These are phyloP conservation scores for Phyllotis vaccarum DNA, from an alignment of 2,797 vertebrate genomes.

Conservation along the genomic window DNA sequence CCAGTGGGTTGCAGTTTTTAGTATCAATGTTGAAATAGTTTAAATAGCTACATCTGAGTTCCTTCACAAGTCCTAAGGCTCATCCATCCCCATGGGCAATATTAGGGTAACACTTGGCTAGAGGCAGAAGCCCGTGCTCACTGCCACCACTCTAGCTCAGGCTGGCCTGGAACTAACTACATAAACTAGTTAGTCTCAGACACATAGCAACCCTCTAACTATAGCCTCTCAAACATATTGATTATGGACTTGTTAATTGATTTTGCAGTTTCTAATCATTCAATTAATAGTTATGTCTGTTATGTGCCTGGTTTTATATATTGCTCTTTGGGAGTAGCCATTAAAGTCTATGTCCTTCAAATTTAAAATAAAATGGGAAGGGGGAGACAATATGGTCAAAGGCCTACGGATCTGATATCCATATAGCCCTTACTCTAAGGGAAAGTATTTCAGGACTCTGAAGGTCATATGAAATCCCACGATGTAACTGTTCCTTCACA, in stretches of 20 bases:
- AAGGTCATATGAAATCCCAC: background rate
- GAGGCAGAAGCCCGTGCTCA: background rate
- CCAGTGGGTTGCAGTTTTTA: background rate
- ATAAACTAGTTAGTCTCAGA: background rate
- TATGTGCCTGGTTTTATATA: background rate
- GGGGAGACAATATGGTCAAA: background rate
- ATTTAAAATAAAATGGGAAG: background rate
- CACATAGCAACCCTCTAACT: background rate
- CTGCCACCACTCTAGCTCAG: too few relatives aligned
- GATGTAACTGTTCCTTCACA: background rate
- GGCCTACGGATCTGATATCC: background rate
- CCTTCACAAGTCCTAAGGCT: background rate
- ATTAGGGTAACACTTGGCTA: background rate
- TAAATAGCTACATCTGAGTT: background rate
- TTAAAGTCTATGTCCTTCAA: constrained; percentile 13
- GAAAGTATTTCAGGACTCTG: background rate
- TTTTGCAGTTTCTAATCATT: background rate
- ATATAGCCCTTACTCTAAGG: background rate
- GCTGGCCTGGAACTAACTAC: background rate
- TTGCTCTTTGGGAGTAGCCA: background rate
- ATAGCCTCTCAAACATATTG: background rate
- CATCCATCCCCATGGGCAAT: background rate
- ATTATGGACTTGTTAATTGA: background rate
- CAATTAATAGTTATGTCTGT: background rate
- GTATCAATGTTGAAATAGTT: background rate